phyloP scores from a whole-genome alignment of 1,140 invertebrate genomes.

The Samia ricini region DNA sequence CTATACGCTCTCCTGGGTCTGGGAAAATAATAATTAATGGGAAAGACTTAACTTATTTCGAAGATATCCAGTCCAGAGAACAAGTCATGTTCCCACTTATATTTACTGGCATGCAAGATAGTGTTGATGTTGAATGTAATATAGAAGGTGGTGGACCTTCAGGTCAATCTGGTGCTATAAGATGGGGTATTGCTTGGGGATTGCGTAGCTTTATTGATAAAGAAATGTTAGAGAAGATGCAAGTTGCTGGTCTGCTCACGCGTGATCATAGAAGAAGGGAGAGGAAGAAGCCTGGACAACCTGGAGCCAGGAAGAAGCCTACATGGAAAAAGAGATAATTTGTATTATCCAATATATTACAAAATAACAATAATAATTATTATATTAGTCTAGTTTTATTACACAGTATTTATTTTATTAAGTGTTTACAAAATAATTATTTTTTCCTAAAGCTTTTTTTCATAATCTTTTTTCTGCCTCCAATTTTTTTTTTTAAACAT shows the following conservation, averaged over 20 bases:
- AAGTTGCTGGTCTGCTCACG: conserved; percentile 94
- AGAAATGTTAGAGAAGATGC: conserved; percentile 89
- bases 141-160: conserved; percentile 84
- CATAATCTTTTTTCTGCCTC: conserved; percentile 58
- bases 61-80: conserved; percentile 83
- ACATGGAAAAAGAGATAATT: conserved; percentile 95
- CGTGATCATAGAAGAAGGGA: conserved; percentile 88
- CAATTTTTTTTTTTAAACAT: conserved; percentile 75
- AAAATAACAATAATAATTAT: not conserved
- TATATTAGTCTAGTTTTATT: not conserved
- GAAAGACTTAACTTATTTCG: conserved; percentile 86
- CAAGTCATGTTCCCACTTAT: conserved; percentile 93
- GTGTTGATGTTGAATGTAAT: conserved; percentile 91
- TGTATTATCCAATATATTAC: not conserved
- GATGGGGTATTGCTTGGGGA: conserved; percentile 89
- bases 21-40: conserved; percentile 92
- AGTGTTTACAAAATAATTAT: conserved; percentile 25
- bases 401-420: conserved; percentile 2
- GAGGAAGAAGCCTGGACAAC: conserved; percentile 96
- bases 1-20: conserved; percentile 85
- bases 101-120: conserved; percentile 85
- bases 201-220: conserved; percentile 89
- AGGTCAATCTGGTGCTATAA: conserved; percentile 90
- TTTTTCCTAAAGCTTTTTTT: conserved; percentile 59
- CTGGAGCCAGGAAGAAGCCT: conserved; percentile 92